Evolutionary conservation across 2,797 vertebrate species (phyloP).

Genomic region (Pyrocephalus nanus): DNA sequence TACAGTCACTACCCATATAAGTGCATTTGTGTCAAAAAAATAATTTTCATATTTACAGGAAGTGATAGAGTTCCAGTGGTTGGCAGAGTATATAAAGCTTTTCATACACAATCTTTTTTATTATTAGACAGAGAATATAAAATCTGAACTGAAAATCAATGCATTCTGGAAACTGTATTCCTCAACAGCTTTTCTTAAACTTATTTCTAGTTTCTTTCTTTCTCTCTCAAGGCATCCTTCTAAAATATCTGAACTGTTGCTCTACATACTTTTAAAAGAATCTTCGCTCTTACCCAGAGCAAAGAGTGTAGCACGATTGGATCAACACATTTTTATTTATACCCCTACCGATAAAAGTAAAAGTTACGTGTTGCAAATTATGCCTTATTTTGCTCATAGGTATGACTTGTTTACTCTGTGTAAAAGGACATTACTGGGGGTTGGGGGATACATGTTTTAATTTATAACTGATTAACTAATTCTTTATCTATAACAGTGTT

Average conservation of each 20-base stretch:
- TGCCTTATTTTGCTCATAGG: slow-evolving; percentile 34
- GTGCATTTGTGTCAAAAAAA: slow-evolving; percentile 65
- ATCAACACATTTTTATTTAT: neutral
- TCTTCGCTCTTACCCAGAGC: neutral
- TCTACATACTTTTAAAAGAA: neutral
- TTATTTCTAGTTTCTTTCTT: neutral
- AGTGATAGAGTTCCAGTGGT: slow-evolving; percentile 67
- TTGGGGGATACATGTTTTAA: neutral
- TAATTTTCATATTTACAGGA: slow-evolving; percentile 70
- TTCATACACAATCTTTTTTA: slow-evolving; percentile 45
- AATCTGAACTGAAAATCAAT: slow-evolving; percentile 52
- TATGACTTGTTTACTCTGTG: slow-evolving; percentile 1
- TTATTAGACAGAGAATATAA: slow-evolving; percentile 57
- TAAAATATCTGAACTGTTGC: neutral
- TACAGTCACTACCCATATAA: slow-evolving; percentile 64
- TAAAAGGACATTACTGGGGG: slow-evolving; percentile 27
- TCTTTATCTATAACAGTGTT: slow-evolving; percentile 57
- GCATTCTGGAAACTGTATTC: slow-evolving; percentile 60
- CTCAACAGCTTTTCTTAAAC: slow-evolving; percentile 39
- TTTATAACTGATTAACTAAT: slow-evolving; percentile 28
- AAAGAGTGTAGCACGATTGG: neutral
- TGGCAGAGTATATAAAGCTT: slow-evolving; percentile 68
- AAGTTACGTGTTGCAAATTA: slow-evolving; percentile 59
- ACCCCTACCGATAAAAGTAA: neutral
- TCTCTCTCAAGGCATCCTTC: neutral